These are phyloP conservation scores for Pecten maximus DNA, from an alignment of 2,888 invertebrate genomes.

Conservation along the genomic window DNA sequence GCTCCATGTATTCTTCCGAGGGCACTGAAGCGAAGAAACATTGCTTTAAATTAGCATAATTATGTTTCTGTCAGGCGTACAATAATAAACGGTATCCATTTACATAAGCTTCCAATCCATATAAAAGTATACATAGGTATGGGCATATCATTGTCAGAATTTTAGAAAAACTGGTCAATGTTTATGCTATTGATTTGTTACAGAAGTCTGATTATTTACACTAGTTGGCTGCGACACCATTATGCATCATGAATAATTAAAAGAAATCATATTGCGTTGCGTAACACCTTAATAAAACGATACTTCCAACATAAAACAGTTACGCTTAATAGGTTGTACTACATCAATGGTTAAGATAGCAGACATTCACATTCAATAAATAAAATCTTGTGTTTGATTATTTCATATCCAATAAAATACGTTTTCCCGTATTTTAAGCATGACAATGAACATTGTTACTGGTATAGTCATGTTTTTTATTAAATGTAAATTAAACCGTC, in stretches of 20 bases:
- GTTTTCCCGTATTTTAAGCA: not conserved
- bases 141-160: not conserved
- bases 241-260: no score
- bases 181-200: not conserved
- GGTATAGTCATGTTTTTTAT: not conserved
- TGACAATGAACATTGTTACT: not conserved
- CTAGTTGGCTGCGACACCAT: not conserved
- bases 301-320: no score
- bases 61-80: not conserved
- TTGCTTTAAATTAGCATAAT: conserved; percentile 4
- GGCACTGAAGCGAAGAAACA: conserved; percentile 33
- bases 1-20: conserved; percentile 9
- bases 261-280: no score
- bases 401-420: not conserved
- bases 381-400: not conserved
- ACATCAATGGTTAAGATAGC: no score
- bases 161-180: not conserved
- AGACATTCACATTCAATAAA: no score
- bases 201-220: not conserved
- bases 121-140: not conserved
- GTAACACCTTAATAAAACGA: no score
- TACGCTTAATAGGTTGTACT: no score
- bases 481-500: not conserved
- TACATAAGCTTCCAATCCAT: not conserved
- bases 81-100: not conserved